These are phyloP conservation scores for Diarsia brunnea DNA, from an alignment of 2,888 invertebrate species.

Conservation along the genomic window DNA sequence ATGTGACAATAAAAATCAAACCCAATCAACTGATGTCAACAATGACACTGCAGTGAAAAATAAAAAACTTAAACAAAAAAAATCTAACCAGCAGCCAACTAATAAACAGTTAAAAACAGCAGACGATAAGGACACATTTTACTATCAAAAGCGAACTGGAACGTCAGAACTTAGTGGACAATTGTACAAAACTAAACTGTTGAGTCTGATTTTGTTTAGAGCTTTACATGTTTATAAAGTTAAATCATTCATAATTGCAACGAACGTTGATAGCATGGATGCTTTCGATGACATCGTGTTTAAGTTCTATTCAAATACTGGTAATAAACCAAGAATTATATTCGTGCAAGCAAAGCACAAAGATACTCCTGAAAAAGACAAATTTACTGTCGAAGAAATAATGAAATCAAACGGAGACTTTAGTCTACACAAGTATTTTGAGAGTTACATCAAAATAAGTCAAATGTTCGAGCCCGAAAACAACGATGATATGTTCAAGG, in stretches of 20 bases:
- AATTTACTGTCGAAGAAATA: slow-evolving; percentile 36
- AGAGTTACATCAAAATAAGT: slow-evolving; percentile 53
- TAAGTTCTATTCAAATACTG: slow-evolving; percentile 46
- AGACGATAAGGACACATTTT: slow-evolving; percentile 2
- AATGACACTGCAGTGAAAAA: neutral
- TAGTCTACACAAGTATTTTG: slow-evolving; percentile 55
- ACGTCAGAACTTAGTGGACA: slow-evolving; percentile 60
- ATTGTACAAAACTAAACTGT: slow-evolving; percentile 64
- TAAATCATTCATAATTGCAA: slow-evolving; percentile 41
- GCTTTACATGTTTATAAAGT: slow-evolving; percentile 46
- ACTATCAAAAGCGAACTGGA: slow-evolving; percentile 47
- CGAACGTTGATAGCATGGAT: slow-evolving; percentile 54
- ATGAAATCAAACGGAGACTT: slow-evolving; percentile 46
- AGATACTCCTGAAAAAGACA: slow-evolving; percentile 45
- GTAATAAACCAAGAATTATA: slow-evolving; percentile 37
- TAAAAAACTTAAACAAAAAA: neutral
- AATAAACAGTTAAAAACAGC: slow-evolving; percentile 2
- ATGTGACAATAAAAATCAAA: neutral
- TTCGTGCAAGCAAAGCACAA: slow-evolving; percentile 65
- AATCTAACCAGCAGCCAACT: neutral
- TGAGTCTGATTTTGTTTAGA: slow-evolving; percentile 58
- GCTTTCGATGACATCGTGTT: slow-evolving; percentile 66
- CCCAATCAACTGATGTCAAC: neutral
- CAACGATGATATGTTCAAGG: slow-evolving; percentile 40
- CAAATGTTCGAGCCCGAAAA: slow-evolving; percentile 35